Percentiles rank a stretch among this genome's conserved stretches.
Conservation (phyloP, 2,888 invertebrate genomes). For the Epinotia brunnichana region DNA sequence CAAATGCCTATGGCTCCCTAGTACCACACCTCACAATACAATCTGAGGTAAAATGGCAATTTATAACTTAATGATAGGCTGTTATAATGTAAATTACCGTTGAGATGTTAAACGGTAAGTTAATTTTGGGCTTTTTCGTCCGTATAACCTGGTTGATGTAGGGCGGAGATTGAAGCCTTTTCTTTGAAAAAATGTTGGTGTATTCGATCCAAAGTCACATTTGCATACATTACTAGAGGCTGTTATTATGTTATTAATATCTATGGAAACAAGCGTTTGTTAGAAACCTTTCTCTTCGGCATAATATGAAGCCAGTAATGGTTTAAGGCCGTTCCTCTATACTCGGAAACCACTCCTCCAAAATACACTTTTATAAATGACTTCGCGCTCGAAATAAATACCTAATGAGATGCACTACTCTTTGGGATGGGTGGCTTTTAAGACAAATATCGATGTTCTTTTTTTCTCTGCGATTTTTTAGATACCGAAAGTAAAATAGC, state of each 20-base stretch:
- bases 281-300: too few relatives aligned
- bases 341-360: too few relatives aligned
- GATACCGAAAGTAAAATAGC: too few relatives aligned
- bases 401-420: too few relatives aligned
- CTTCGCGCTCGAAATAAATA: too few relatives aligned
- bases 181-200: background rate
- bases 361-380: too few relatives aligned
- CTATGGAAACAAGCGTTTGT: background rate
- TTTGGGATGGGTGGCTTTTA: too few relatives aligned
- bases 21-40: constrained; percentile 3
- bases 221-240: background rate
- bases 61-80: constrained; percentile 7
- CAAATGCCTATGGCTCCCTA: constrained; percentile 25
- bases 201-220: background rate
- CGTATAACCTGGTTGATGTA: constrained; percentile 20
- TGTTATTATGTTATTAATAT: background rate
- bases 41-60: background rate
- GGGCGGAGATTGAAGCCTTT: constrained; percentile 5
- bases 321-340: too few relatives aligned
- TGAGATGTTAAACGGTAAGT: constrained; percentile 31
- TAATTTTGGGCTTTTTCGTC: constrained; percentile 21
- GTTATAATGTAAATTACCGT: constrained; percentile 37
- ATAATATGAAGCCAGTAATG: too few relatives aligned
- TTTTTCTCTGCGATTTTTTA: too few relatives aligned
- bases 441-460: too few relatives aligned